Evolutionary conservation across 2,797 vertebrate species (phyloP).

Genomic region (Aeoliscus strigatus): DNA sequence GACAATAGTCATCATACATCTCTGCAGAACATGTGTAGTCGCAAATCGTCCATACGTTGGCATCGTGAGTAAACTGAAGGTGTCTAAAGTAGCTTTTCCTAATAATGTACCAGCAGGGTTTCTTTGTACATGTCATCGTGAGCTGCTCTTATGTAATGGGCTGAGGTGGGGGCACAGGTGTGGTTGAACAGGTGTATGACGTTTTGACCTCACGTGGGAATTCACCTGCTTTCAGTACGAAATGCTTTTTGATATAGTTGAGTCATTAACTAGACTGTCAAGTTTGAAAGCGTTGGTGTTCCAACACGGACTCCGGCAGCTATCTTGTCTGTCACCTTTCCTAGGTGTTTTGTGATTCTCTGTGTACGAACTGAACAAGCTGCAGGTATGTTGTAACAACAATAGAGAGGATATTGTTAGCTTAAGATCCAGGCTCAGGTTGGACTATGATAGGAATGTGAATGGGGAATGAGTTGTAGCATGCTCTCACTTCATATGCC

Average conservation of each 20-base stretch:
- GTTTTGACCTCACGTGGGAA: constrained; percentile 23
- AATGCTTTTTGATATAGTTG: constrained; percentile 7
- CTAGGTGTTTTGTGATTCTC: background rate
- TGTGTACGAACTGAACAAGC: constrained; percentile 14
- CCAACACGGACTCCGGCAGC: no score
- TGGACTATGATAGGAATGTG: constrained; percentile 73
- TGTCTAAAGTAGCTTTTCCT: no score
- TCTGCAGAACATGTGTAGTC: no score
- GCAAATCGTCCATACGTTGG: no score
- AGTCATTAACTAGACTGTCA: no score
- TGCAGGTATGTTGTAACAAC: constrained; percentile 28
- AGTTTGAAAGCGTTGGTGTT: no score
- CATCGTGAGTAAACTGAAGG: no score
- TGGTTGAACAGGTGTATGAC: constrained; percentile 62
- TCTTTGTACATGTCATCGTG: background rate
- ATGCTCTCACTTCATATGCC: constrained; percentile 42
- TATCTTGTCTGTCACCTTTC: background rate
- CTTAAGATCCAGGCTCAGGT: constrained; percentile 44
- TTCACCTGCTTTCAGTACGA: constrained; percentile 3
- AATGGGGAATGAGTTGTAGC: constrained; percentile 55
- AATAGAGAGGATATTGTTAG: constrained; percentile 50
- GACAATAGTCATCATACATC: no score
- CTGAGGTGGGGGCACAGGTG: constrained; percentile 47
- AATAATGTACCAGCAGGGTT: background rate
- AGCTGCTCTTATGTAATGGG: constrained; percentile 28